Conservation (phyloP, 2,888 invertebrate species). For the Bombylius discolor region DNA sequence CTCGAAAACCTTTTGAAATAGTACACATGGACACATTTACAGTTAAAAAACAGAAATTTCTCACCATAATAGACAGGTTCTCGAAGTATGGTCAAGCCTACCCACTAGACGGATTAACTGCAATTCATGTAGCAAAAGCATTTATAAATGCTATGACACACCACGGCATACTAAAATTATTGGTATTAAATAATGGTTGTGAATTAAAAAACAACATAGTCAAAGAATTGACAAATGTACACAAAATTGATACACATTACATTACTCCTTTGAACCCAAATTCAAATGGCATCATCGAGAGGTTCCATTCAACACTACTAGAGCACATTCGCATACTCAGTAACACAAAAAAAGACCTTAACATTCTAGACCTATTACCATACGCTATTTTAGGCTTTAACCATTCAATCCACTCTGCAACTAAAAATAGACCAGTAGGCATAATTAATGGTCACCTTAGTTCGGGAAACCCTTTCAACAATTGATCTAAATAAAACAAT, state of each 20-base stretch:
- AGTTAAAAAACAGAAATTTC: slow-evolving; percentile 1
- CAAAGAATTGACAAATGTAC: not conserved
- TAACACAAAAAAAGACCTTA: not conserved
- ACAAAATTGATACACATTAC: not conserved
- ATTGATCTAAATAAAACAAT: too few species aligned
- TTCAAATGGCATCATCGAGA: not conserved
- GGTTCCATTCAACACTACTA: not conserved
- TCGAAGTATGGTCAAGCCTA: not conserved
- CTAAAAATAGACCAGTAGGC: too few species aligned
- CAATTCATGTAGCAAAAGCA: not conserved
- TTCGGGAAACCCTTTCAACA: too few species aligned
- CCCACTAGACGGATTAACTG: not conserved
- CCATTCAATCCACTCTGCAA: too few species aligned
- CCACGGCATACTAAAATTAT: not conserved
- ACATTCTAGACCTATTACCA: too few species aligned
- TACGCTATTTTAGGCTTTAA: too few species aligned
- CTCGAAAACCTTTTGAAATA: slow-evolving; percentile 27
- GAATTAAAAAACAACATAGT: not conserved
- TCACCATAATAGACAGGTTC: not conserved
- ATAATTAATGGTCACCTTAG: too few species aligned
- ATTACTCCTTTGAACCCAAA: not conserved
- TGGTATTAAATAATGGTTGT: not conserved
- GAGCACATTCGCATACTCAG: not conserved
- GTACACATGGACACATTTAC: slow-evolving; percentile 11
- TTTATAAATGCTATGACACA: not conserved